A percentile compares a stretch with the other conserved stretches of the same genome.
Evolutionary conservation across 2,888 invertebrate species (phyloP).

Genomic region (Heteromyza rotundicornis): DNA sequence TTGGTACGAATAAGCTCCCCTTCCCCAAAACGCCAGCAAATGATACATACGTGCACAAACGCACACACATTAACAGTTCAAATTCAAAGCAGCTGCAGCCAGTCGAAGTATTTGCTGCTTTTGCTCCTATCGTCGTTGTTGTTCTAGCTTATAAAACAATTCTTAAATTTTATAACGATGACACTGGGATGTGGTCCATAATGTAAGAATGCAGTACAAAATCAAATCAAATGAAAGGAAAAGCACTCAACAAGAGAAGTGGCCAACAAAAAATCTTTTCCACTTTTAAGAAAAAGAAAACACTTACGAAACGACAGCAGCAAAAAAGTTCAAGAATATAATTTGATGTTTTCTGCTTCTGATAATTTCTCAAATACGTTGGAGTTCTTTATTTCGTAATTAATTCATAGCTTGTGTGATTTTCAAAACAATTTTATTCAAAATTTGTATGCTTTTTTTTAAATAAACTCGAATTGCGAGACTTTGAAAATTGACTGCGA

Average conservation of each 20-base stretch:
- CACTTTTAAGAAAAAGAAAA: neutral
- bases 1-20: too few species aligned
- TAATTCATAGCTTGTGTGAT: too few species aligned
- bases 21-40: too few species aligned
- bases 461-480: too few species aligned
- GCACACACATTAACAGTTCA: constrained; percentile 10
- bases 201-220: constrained; percentile 43
- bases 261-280: neutral
- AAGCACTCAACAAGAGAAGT: constrained; percentile 18
- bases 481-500: neutral
- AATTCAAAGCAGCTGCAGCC: neutral
- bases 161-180: constrained; percentile 13
- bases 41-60: constrained; percentile 33
- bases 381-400: too few species aligned
- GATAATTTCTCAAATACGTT: too few species aligned
- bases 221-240: constrained; percentile 27
- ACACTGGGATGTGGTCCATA: constrained; percentile 44
- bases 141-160: too few species aligned
- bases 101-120: constrained; percentile 16
- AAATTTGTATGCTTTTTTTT: too few species aligned
- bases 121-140: neutral
- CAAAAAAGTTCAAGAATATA: too few species aligned
- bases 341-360: too few species aligned
- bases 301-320: constrained; percentile 20
- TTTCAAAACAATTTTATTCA: too few species aligned